phyloP scores from a whole-genome alignment of 2,888 invertebrate species.

The Tromatobia lineatoria region DNA sequence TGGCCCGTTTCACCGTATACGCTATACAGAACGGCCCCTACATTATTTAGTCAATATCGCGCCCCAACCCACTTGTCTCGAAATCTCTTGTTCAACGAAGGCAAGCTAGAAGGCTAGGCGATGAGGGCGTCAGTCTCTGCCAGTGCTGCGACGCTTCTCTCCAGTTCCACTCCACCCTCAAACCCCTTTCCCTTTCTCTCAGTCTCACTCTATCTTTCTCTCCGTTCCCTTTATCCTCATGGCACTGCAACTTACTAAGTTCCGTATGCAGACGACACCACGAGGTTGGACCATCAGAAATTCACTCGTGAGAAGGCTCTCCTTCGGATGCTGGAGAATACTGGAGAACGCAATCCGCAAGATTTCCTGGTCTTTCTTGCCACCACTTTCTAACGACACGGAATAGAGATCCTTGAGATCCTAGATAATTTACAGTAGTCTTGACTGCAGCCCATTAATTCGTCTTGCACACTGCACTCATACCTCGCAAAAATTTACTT shows the following conservation, averaged over 20 bases:
- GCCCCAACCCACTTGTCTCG: slow-evolving; percentile 65
- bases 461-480: too few relatives aligned
- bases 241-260: slow-evolving; percentile 15
- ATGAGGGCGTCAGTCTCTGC: slow-evolving; percentile 34
- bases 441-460: slow-evolving; percentile 43
- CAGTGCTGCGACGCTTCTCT: slow-evolving; percentile 61
- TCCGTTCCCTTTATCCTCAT: slow-evolving; percentile 39
- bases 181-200: neutral
- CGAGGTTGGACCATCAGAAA: slow-evolving; percentile 57
- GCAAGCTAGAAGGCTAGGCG: slow-evolving; percentile 52
- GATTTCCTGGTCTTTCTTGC: slow-evolving; percentile 25
- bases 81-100: slow-evolving; percentile 61
- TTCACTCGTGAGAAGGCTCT: slow-evolving; percentile 47
- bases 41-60: slow-evolving; percentile 81
- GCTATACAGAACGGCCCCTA: slow-evolving; percentile 70
- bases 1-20: slow-evolving; percentile 47
- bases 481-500: too few relatives aligned
- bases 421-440: slow-evolving; percentile 44
- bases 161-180: slow-evolving; percentile 57
- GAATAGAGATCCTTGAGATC: neutral
- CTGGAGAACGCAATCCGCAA: slow-evolving; percentile 43
- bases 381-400: slow-evolving; percentile 8
- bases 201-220: neutral
- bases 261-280: slow-evolving; percentile 57
- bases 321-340: slow-evolving; percentile 22